Percentiles rank a stretch among this genome's conserved stretches.
These are phyloP conservation scores for Anneissia japonica DNA, from an alignment of 35 echinoderm and acorn worm species.

Conservation along the genomic window DNA sequence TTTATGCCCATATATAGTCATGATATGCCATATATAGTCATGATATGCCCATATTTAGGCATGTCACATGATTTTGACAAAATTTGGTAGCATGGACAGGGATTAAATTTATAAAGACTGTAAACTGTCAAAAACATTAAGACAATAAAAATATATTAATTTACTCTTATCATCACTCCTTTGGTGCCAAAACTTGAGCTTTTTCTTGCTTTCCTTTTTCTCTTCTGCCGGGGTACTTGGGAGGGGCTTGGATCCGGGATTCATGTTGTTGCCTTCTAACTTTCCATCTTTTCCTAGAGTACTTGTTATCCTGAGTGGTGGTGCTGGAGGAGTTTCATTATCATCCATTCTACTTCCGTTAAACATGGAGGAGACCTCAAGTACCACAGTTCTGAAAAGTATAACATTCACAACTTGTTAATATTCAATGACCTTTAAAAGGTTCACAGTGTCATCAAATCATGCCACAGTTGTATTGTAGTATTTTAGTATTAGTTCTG, in stretches of 20 bases:
- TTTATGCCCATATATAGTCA: no score
- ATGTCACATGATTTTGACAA: no score
- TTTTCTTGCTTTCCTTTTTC: slow-evolving; percentile 43
- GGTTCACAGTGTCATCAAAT: no score
- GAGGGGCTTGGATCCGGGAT: slow-evolving; percentile 53
- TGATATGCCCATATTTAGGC: no score
- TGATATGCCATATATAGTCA: no score
- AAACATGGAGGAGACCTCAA: neutral
- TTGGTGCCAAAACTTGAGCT: slow-evolving; percentile 42
- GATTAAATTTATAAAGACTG: no score
- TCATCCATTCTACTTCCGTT: slow-evolving; percentile 29
- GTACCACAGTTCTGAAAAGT: neutral
- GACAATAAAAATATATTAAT: neutral
- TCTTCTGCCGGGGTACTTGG: slow-evolving; percentile 72
- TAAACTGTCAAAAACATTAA: no score
- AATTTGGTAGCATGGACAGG: no score
- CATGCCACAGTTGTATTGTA: no score
- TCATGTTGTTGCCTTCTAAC: slow-evolving; percentile 6
- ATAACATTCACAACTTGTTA: neutral
- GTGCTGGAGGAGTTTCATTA: slow-evolving; percentile 33
- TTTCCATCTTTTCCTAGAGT: slow-evolving; percentile 18
- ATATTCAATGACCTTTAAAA: no score
- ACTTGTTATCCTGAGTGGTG: slow-evolving; percentile 61
- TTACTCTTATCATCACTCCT: slow-evolving; percentile 72
- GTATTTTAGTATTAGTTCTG: no score